Conservation (phyloP, 2,888 invertebrate species). For the Drosophila ochracea region DNA sequence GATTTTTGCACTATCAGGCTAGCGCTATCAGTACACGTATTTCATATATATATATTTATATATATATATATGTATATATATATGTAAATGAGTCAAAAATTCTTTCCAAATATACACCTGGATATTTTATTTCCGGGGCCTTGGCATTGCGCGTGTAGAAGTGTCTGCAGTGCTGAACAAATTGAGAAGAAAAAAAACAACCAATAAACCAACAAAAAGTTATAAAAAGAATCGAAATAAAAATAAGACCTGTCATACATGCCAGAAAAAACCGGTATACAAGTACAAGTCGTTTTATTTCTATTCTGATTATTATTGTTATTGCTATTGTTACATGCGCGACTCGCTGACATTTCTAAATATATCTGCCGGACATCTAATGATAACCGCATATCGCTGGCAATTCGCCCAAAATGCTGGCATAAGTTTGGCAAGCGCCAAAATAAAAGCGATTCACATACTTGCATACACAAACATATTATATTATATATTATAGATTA, state of each 20-base stretch:
- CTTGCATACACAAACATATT: neutral
- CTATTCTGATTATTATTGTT: constrained; percentile 23
- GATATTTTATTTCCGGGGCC: constrained; percentile 28
- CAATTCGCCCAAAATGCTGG: constrained; percentile 17
- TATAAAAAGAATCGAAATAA: constrained; percentile 8
- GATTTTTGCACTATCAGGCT: neutral
- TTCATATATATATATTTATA: neutral
- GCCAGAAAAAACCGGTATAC: constrained; percentile 40
- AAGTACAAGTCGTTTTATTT: constrained; percentile 29
- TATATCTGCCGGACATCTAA: constrained; percentile 53
- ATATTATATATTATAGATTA: neutral
- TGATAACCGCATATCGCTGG: constrained; percentile 49
- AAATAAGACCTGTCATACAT: constrained; percentile 13
- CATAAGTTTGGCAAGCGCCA: constrained; percentile 47
- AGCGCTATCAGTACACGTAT: constrained; percentile 11
- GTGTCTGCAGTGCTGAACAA: constrained; percentile 30
- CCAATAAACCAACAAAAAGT: neutral
- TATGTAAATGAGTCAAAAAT: constrained; percentile 12
- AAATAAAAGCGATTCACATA: constrained; percentile 26
- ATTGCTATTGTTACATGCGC: constrained; percentile 44
- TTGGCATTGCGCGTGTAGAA: constrained; percentile 51
- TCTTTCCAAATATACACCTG: constrained; percentile 15
- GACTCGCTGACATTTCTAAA: constrained; percentile 48
- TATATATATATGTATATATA: neutral
- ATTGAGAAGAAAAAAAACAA: neutral